These are phyloP conservation scores for Brachionus rotundiformis DNA, from an alignment of 1,140 invertebrate genomes.

Conservation along the genomic window DNA sequence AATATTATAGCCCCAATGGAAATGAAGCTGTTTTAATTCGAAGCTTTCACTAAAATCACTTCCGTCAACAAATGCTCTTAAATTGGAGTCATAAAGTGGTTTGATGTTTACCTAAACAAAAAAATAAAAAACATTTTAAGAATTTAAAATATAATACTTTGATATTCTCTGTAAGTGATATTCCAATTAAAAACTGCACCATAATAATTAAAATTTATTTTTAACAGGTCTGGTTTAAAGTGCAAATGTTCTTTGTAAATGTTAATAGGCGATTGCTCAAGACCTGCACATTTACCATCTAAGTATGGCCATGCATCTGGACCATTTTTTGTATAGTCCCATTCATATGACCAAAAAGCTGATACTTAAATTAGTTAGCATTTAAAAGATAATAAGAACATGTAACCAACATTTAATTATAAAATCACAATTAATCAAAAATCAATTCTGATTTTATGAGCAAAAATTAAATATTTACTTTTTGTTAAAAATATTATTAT, in stretches of 20 bases:
- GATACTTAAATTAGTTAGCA: neutral
- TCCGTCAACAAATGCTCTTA: neutral
- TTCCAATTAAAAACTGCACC: conserved; percentile 52
- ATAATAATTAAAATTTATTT: conserved; percentile 54
- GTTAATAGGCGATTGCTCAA: conserved; percentile 36
- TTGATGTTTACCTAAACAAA: neutral
- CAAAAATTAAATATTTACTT: no score
- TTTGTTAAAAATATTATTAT: no score
- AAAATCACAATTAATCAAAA: no score
- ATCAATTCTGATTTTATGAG: no score
- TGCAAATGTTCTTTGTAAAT: conserved; percentile 52
- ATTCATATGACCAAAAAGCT: neutral
- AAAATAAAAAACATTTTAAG: neutral
- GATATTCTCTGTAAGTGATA: conserved; percentile 35
- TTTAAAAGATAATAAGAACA: no score
- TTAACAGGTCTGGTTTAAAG: conserved; percentile 53
- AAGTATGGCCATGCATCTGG: conserved; percentile 55
- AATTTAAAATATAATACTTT: no score
- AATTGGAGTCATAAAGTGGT: neutral
- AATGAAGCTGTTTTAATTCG: conserved; percentile 34
- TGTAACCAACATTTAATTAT: no score
- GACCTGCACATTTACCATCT: conserved; percentile 52
- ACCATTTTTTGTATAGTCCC: conserved; percentile 53
- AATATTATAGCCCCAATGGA: conserved; percentile 48
- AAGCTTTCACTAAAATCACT: conserved; percentile 18